Conservation (phyloP, 2,888 invertebrate genomes). For the Zelleria hepariella region DNA sequence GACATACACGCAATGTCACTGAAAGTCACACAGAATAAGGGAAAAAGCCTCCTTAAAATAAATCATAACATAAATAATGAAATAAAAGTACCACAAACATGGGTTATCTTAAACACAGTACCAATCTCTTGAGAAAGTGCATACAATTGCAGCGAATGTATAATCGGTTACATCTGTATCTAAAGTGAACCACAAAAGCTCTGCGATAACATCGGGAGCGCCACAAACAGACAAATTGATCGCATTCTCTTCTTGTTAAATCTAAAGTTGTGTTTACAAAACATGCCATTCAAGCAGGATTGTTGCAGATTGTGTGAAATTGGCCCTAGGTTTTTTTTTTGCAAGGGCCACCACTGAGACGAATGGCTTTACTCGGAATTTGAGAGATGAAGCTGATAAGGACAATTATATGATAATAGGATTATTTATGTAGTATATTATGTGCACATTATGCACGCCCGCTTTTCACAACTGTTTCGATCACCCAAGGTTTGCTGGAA, state of each 20-base stretch:
- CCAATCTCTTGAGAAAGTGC: neutral
- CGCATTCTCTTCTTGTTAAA: constrained; percentile 36
- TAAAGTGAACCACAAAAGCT: constrained; percentile 44
- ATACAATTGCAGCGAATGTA: constrained; percentile 27
- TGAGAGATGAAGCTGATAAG: neutral
- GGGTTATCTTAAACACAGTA: neutral
- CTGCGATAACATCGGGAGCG: constrained; percentile 56
- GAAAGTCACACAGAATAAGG: too few species aligned
- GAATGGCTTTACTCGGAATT: neutral
- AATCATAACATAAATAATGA: too few species aligned
- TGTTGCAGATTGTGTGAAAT: constrained; percentile 53
- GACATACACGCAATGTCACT: too few species aligned
- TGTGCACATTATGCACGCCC: too few species aligned
- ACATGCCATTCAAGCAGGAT: constrained; percentile 51
- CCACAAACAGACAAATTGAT: constrained; percentile 53
- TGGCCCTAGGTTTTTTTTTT: constrained; percentile 28
- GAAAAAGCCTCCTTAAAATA: too few species aligned
- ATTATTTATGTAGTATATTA: too few species aligned
- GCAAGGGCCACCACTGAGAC: constrained; percentile 1
- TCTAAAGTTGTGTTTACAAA: constrained; percentile 58
- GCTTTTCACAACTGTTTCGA: too few species aligned
- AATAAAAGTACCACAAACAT: neutral
- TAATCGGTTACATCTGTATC: constrained; percentile 29
- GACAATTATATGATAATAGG: neutral
- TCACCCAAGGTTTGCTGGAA: too few species aligned